Evolutionary conservation across 1,140 invertebrate genomes (phyloP).

Genomic region (Orchestia grillus): DNA sequence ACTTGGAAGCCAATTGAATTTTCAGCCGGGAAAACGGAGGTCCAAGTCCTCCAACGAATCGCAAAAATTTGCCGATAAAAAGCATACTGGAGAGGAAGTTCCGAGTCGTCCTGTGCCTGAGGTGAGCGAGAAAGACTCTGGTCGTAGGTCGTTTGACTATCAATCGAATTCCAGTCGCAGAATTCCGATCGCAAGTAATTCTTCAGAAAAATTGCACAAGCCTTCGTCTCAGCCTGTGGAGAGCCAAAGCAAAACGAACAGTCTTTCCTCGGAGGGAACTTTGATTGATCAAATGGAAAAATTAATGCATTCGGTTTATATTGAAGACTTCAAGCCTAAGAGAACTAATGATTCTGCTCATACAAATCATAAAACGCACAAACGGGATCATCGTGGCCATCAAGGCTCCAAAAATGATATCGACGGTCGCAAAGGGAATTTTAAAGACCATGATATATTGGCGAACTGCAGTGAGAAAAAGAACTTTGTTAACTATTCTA

Average conservation of each 20-base stretch:
- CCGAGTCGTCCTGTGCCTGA: not conserved
- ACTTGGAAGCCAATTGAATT: slow-evolving; percentile 40
- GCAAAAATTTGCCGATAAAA: slow-evolving; percentile 34
- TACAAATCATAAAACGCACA: not conserved
- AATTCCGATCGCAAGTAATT: not conserved
- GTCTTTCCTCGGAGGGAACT: not conserved
- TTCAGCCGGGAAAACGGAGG: slow-evolving; percentile 15
- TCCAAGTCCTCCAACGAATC: slow-evolving; percentile 31
- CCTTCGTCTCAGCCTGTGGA: not conserved
- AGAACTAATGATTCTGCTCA: not conserved
- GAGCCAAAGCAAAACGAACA: not conserved
- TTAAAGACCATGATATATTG: not conserved
- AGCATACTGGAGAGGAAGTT: slow-evolving; percentile 21
- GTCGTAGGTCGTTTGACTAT: not conserved
- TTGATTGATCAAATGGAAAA: slow-evolving; percentile 5
- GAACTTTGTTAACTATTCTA: not conserved
- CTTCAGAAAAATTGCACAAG: slow-evolving; percentile 26
- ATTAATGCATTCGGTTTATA: slow-evolving; percentile 14
- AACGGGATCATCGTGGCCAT: not conserved
- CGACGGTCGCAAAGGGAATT: not conserved
- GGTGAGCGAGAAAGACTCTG: slow-evolving; percentile 7
- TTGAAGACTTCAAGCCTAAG: not conserved
- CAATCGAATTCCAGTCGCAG: slow-evolving; percentile 21
- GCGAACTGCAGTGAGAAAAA: not conserved
- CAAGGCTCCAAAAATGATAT: not conserved